A percentile compares a stretch with the other conserved stretches of the same genome.
These are phyloP conservation scores for Myopa testacea DNA, from an alignment of 2,888 invertebrate species.

Conservation along the genomic window DNA sequence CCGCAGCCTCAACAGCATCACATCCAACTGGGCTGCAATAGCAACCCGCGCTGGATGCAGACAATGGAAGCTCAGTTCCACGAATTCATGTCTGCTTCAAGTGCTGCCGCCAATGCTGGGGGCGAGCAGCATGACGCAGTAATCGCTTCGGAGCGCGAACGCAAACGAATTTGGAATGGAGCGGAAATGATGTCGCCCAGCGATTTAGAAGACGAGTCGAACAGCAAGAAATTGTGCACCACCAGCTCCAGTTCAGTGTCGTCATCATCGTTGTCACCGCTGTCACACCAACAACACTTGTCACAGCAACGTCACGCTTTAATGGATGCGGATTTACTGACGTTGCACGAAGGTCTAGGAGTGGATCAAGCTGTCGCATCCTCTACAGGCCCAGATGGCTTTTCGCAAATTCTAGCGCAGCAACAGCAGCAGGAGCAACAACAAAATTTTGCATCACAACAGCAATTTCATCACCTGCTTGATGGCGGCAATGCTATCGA, in stretches of 20 bases:
- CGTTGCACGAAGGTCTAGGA: slow-evolving; percentile 59
- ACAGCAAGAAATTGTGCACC: slow-evolving; percentile 61
- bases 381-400: slow-evolving; percentile 51
- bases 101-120: slow-evolving; percentile 29
- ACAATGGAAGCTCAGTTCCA: slow-evolving; percentile 65
- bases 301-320: slow-evolving; percentile 48
- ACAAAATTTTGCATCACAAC: slow-evolving; percentile 50
- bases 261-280: slow-evolving; percentile 57
- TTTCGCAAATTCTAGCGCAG: slow-evolving; percentile 58
- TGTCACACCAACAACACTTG: slow-evolving; percentile 53
- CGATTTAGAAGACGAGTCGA: slow-evolving; percentile 56
- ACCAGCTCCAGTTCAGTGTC: slow-evolving; percentile 51
- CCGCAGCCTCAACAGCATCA: slow-evolving; percentile 57
- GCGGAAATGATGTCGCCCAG: slow-evolving; percentile 56
- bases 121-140: background rate
- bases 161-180: slow-evolving; percentile 63
- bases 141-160: slow-evolving; percentile 37
- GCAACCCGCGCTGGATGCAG: slow-evolving; percentile 66
- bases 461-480: slow-evolving; percentile 55
- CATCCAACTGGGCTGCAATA: slow-evolving; percentile 61
- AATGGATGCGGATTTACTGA: slow-evolving; percentile 60
- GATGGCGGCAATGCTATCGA: slow-evolving; percentile 45
- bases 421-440: slow-evolving; percentile 57
- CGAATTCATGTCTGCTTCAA: slow-evolving; percentile 58
- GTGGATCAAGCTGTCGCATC: slow-evolving; percentile 50